Evolutionary conservation across 2,888 invertebrate species (phyloP), one percentile per base, ranked within the genome.

Genomic region (Eretmocerus hayati): DNA sequence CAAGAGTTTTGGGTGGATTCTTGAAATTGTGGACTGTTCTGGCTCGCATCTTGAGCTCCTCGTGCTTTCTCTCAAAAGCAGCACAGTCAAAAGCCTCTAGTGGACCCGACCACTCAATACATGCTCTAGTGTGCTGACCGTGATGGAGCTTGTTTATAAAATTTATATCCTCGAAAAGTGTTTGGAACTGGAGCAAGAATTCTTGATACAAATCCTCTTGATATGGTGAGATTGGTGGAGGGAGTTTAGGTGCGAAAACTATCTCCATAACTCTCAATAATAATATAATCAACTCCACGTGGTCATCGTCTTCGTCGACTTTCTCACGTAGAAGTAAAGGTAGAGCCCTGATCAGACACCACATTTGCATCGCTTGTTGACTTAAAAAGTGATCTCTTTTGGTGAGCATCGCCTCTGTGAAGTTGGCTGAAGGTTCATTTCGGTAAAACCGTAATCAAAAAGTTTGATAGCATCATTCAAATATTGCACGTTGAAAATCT

Each of bases 311-410:
- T 39, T 13, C 4, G 13, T 32, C 35, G 36, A 50, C 18, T 52
- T 47, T 55, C 13, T 40, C 53, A 32, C 46, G 13, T 32, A 55
- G 30, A 16, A 56, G 20, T 44, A 55, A 56, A 23, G 54, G 56
- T 39, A 55, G 48, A 3, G 35, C 39, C 20, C 53, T 22, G 4
- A 50, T 13, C 19, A 56, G 22, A 32, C 41, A 45, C 53, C 54
- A 56, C 16, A 43, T 55, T 11, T 52, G 54, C 50, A 56, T 46
- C 6, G 46, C 55, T 21, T 55, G 48, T 38, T 56, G 52, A 42
- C 52, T 53, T 18, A 56, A 33, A 1, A 26, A 31, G 30, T 56
- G 56, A 13, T 56, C 49, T n/a, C 36, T 19, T 42, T 46, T 39
- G 11, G 46, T 13, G 19, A 56, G 33, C 51, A 48, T 48, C 38